These are phyloP conservation scores for Arctia plantaginis DNA, from an alignment of 2,888 invertebrate species.

Conservation along the genomic window DNA sequence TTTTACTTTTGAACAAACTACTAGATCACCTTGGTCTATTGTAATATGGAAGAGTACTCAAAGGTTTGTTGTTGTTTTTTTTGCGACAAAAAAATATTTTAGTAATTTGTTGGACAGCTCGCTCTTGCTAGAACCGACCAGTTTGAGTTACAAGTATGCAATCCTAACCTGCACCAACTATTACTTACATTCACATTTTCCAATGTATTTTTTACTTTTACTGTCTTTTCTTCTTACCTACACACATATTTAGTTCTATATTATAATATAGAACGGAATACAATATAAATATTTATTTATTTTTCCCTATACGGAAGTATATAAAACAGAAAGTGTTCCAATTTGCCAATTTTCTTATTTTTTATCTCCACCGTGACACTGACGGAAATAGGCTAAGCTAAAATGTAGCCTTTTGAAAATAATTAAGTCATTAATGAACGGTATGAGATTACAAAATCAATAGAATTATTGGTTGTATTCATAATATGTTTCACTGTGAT, in stretches of 20 bases:
- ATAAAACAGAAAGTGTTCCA: no score
- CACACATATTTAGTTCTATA: no score
- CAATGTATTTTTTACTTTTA: background rate
- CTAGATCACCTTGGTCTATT: slow-evolving; percentile 23
- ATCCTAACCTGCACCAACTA: background rate
- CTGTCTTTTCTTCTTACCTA: background rate
- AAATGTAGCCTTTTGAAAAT: no score
- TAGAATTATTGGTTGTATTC: background rate
- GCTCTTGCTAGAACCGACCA: no score
- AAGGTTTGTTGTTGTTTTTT: background rate
- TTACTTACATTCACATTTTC: background rate
- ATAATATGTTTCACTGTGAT: background rate
- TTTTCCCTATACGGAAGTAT: no score
- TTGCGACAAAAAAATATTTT: background rate
- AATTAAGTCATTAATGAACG: background rate
- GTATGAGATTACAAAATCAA: background rate
- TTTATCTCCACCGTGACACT: no score
- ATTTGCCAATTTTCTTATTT: no score
- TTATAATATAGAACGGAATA: no score
- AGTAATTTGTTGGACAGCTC: no score
- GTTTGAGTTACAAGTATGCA: no score
- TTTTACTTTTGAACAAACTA: slow-evolving; percentile 24
- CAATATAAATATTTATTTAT: no score
- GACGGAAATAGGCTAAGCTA: no score
- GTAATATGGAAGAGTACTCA: slow-evolving; percentile 25